Conservation (phyloP, 2,888 invertebrate species). For the Drosophila trichaetosa region DNA sequence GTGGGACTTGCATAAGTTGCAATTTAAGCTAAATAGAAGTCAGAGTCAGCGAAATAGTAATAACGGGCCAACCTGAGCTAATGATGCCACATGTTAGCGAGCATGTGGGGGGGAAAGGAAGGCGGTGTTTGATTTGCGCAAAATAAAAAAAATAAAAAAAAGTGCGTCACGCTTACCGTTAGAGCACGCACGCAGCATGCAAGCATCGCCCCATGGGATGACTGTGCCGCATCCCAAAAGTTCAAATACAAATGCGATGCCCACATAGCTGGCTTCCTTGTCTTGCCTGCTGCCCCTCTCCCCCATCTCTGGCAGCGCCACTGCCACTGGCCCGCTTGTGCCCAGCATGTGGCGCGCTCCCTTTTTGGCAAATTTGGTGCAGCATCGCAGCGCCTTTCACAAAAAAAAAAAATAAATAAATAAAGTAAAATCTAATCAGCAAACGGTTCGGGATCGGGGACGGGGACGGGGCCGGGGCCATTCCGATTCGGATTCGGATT, state of each 20-base stretch:
- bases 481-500: constrained; percentile 52
- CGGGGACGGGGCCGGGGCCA: constrained; percentile 7
- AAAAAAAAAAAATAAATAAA: constrained; percentile 4
- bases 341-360: constrained; percentile 78
- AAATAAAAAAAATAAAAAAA: constrained; percentile 29
- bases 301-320: not conserved
- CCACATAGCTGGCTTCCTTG: constrained; percentile 34
- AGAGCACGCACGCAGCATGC: constrained; percentile 62
- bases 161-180: constrained; percentile 79
- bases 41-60: constrained; percentile 62
- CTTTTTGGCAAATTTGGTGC: constrained; percentile 81
- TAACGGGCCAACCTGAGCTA: constrained; percentile 65
- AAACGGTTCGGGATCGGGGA: constrained; percentile 26
- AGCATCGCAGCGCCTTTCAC: constrained; percentile 69
- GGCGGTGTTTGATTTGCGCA: constrained; percentile 31
- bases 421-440: constrained; percentile 70
- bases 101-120: constrained; percentile 13
- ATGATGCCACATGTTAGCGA: constrained; percentile 72
- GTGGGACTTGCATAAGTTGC: constrained; percentile 67
- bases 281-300: not conserved
- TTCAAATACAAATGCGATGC: constrained; percentile 47
- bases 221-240: constrained; percentile 52
- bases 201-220: constrained; percentile 50
- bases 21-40: constrained; percentile 64
- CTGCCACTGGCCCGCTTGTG: constrained; percentile 67